Percentiles rank a stretch among this genome's conserved stretches.
Evolutionary conservation across 2,113 vertebrate genomes (phyloP).

Genomic region (Onychostruthus taczanowskii): DNA sequence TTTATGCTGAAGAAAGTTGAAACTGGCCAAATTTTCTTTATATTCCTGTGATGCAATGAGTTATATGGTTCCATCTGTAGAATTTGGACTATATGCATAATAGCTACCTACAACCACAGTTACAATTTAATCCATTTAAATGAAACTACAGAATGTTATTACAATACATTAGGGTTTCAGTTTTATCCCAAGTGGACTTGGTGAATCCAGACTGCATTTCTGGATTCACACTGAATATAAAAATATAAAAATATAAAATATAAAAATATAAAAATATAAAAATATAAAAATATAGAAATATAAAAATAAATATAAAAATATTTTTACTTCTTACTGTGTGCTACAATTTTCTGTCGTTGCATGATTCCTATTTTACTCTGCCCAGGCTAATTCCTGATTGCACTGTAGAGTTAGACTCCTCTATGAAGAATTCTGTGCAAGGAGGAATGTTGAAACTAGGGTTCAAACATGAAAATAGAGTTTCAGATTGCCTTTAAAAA

Average conservation of each 20-base stretch:
- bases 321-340: not conserved
- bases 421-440: not conserved
- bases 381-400: not conserved
- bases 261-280: not conserved
- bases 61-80: not conserved
- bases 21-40: not conserved
- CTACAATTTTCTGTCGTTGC: not conserved
- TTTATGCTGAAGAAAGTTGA: not conserved
- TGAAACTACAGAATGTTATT: not conserved
- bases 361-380: not conserved
- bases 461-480: not conserved
- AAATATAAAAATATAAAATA: not conserved
- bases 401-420: not conserved
- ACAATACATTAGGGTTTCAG: not conserved
- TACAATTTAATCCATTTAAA: not conserved
- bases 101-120: not conserved
- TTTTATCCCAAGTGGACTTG: not conserved
- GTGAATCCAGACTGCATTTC: not conserved
- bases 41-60: not conserved
- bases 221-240: not conserved
- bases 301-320: not conserved
- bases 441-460: not conserved
- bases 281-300: not conserved
- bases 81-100: not conserved
- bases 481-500: not conserved